Percentiles rank a stretch among this genome's conserved stretches.
These are phyloP conservation scores for Dipodomys merriami DNA, from an alignment of 2,113 vertebrate genomes.

Conservation along the genomic window DNA sequence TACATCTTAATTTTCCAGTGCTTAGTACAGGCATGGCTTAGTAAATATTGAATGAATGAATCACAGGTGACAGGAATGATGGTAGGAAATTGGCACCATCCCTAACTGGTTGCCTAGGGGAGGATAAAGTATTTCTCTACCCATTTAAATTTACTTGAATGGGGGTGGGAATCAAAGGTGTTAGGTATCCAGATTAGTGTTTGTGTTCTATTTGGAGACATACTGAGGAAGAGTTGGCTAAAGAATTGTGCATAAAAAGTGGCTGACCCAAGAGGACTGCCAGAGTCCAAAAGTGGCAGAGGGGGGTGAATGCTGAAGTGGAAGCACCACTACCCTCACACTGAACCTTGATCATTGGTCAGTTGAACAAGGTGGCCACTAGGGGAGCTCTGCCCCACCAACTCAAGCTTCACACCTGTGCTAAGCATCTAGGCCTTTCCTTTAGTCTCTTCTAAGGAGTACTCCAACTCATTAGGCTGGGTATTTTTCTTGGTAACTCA, in stretches of 20 bases:
- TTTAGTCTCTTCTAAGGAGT: background rate
- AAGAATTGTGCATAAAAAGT: background rate
- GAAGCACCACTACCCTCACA: background rate
- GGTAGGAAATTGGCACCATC: conserved; percentile 56
- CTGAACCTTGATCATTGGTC: background rate
- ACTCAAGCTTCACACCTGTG: background rate
- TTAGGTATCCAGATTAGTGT: background rate
- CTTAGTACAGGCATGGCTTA: conserved; percentile 57
- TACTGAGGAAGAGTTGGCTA: background rate
- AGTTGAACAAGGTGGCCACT: background rate
- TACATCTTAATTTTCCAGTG: conserved; percentile 58
- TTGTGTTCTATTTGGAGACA: conserved; percentile 6
- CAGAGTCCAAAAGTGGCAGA: background rate
- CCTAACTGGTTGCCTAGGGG: background rate
- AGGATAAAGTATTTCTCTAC: background rate
- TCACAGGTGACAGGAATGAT: conserved; percentile 43
- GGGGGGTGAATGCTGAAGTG: background rate
- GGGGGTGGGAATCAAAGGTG: background rate
- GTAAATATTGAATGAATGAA: conserved; percentile 73
- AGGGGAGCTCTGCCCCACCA: background rate
- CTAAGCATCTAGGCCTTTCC: background rate
- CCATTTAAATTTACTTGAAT: background rate
- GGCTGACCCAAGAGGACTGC: background rate
- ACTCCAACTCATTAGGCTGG: background rate
- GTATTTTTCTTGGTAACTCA: background rate